Evolutionary conservation across 1,140 invertebrate species (phyloP).

Genomic region (Zaprionus gabonicus): DNA sequence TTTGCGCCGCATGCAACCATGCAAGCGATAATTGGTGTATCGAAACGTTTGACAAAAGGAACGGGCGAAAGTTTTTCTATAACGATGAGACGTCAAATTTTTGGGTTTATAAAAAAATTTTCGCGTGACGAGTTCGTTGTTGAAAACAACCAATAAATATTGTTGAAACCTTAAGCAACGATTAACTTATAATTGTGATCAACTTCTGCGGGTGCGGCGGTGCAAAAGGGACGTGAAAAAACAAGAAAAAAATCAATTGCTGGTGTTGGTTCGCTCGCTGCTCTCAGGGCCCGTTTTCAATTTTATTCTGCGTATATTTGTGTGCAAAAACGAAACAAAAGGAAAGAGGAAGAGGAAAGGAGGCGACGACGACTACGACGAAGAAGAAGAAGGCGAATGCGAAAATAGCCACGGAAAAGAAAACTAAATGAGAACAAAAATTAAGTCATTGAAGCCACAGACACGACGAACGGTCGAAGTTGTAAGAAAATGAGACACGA

Average conservation of each 20-base stretch:
- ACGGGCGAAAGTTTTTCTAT: slow-evolving; percentile 79
- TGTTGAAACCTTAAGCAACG: slow-evolving; percentile 58
- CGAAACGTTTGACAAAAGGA: slow-evolving; percentile 65
- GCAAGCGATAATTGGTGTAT: slow-evolving; percentile 45
- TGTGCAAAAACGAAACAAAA: slow-evolving; percentile 62
- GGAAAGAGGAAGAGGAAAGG: slow-evolving; percentile 41
- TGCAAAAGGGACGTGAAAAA: slow-evolving; percentile 60
- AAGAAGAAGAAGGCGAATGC: slow-evolving; percentile 42
- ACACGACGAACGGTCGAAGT: slow-evolving; percentile 44
- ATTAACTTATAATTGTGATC: slow-evolving; percentile 37
- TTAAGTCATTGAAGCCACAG: slow-evolving; percentile 67
- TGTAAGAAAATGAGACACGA: slow-evolving; percentile 71
- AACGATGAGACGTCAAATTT: slow-evolving; percentile 79
- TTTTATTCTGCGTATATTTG: slow-evolving; percentile 63
- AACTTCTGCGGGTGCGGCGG: slow-evolving; percentile 60
- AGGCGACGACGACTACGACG: slow-evolving; percentile 15
- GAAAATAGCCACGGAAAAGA: slow-evolving; percentile 68
- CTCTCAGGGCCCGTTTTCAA: slow-evolving; percentile 47
- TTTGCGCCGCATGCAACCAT: slow-evolving; percentile 46
- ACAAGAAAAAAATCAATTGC: slow-evolving; percentile 68
- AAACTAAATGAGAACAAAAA: slow-evolving; percentile 71
- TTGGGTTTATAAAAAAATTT: slow-evolving; percentile 68
- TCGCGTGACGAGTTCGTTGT: slow-evolving; percentile 79
- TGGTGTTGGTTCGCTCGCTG: slow-evolving; percentile 38
- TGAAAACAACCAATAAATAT: slow-evolving; percentile 62